Base-by-base conservation (phyloP, 2,888 invertebrate species). In the Lasioglossum lativentre region DNA sequence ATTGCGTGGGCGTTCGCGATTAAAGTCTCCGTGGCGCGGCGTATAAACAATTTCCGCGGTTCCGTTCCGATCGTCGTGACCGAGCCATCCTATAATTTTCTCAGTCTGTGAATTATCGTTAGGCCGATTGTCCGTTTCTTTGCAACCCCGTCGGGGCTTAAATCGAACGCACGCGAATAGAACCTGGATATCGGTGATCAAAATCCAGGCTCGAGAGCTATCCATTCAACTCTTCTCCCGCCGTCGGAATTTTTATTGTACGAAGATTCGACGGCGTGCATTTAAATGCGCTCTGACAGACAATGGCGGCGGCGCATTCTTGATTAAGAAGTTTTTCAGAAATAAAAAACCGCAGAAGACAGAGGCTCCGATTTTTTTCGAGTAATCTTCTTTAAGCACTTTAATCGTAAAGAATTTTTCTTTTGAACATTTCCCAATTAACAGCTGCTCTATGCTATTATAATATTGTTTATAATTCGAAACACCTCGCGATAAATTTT, bases 21-120 rank as follows among this genome's bases (percentile, higher is more conserved):
- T 78, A 76, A 89, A 82, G 85, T 90, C 83, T 74, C 72, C 73
- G 52, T 42, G 66, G 0, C n/a, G 52, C 47, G 66, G 0, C n/a
- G 42, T 45, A 78, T 84, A 79, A 87, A 79, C 66, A 79, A 89
- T 84, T 80, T 75, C 5, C 16, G 34, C 71, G 38, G n/a, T 79
- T 71, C 45, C 59, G 68, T 70, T 80, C 10, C 83, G 83, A 84
- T 86, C 84, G 74, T 79, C 79, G 72, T 3, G 2, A 23, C 5
- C 40, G 42, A 70, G 72, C 80, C 70, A 82, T 72, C 63, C 80
- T 16, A 30, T 74, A 85, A 89, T 87, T 82, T 80, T 40, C 88
- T 63, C 77, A 45, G 81, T 73, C 82, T 72, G 85, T 87, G 82
- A 87, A 89, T 87, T 83, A 88, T 82, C 80, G 68, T 83, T 80